These are phyloP conservation scores for Temnothorax curvispinosus DNA, from an alignment of 1,140 invertebrate genomes.

Conservation along the genomic window DNA sequence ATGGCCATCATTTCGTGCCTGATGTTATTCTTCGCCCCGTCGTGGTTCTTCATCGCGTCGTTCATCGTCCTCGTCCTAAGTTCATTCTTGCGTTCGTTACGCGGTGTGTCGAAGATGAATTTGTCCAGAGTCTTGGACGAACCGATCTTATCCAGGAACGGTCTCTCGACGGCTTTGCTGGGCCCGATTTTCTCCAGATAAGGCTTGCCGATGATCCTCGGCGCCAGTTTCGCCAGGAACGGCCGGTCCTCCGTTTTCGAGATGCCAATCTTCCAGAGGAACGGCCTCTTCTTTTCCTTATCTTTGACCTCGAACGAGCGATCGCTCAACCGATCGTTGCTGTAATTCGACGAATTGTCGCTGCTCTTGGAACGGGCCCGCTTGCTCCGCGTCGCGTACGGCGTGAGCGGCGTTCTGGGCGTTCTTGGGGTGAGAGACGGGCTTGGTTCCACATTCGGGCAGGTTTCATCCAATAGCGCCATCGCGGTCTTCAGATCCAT, in stretches of 20 bases:
- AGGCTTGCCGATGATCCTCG: constrained; percentile 82
- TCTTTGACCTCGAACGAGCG: constrained; percentile 77
- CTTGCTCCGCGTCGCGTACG: constrained; percentile 78
- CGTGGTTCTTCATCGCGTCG: not conserved
- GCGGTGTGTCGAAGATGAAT: constrained; percentile 78
- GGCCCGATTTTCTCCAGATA: constrained; percentile 83
- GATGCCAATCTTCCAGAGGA: constrained; percentile 83
- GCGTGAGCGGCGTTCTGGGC: constrained; percentile 80
- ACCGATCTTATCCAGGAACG: constrained; percentile 82
- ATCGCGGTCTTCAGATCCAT: constrained; percentile 84
- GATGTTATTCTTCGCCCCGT: not conserved
- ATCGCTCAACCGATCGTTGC: constrained; percentile 81
- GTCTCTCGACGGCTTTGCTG: constrained; percentile 81
- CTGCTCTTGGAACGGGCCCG: constrained; percentile 83
- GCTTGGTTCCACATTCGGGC: constrained; percentile 81
- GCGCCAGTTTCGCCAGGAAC: constrained; percentile 79
- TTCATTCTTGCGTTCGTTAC: constrained; percentile 16
- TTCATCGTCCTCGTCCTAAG: not conserved
- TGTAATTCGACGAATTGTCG: constrained; percentile 83
- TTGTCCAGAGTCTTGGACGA: constrained; percentile 83
- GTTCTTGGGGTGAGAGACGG: constrained; percentile 81
- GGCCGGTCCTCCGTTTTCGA: constrained; percentile 84
- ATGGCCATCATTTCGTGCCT: not conserved
- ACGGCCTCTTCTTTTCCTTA: constrained; percentile 80
- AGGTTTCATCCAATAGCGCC: constrained; percentile 83